Conservation (phyloP, 2,113 vertebrate species). For the Astur gentilis region DNA sequence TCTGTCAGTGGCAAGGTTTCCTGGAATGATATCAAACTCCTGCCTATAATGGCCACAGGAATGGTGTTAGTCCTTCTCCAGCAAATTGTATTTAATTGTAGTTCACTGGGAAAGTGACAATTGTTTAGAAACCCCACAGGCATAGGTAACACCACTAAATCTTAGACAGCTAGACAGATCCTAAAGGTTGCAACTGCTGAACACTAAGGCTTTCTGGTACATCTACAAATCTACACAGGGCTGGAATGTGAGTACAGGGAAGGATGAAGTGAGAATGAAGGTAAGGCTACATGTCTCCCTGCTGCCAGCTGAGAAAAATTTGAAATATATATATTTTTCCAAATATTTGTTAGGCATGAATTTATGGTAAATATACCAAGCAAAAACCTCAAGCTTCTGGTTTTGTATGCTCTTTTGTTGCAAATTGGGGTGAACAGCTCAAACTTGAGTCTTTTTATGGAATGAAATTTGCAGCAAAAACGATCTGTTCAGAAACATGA, state of each 20-base stretch:
- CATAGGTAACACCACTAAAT: background rate
- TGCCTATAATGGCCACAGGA: background rate
- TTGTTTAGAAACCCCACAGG: background rate
- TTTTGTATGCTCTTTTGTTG: background rate
- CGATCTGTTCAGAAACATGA: background rate
- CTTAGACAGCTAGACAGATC: background rate
- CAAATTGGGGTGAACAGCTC: background rate
- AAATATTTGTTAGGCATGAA: background rate
- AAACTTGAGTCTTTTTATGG: background rate
- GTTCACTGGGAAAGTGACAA: background rate
- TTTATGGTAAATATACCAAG: background rate
- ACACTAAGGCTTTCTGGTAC: background rate
- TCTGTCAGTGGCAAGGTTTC: constrained; percentile 37
- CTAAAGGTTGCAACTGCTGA: background rate
- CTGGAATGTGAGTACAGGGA: background rate
- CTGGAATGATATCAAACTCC: constrained; percentile 5
- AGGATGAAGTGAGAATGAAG: background rate
- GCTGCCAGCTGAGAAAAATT: background rate
- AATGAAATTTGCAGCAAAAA: background rate
- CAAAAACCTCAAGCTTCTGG: background rate
- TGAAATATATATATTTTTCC: background rate
- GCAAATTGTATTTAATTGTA: background rate
- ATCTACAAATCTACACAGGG: background rate
- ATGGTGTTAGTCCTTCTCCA: background rate
- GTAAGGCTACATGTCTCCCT: background rate